Evolutionary conservation across 2,113 vertebrate genomes (phyloP).

Genomic region (Thinocorus orbignyianus): DNA sequence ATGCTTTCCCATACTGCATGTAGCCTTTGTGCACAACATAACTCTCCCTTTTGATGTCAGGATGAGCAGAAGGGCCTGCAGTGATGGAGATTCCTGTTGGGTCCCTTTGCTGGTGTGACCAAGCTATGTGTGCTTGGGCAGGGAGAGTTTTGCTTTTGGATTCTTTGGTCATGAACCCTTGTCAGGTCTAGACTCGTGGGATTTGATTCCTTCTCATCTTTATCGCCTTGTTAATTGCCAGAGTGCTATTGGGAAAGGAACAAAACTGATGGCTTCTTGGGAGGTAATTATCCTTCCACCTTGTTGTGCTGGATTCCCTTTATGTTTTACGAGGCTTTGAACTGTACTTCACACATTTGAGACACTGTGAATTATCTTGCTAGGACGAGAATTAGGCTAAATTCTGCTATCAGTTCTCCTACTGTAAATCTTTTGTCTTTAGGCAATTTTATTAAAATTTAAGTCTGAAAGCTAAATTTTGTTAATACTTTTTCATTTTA

Average conservation of each 20-base stretch:
- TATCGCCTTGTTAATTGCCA: neutral
- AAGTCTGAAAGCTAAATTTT: neutral
- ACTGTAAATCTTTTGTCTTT: neutral
- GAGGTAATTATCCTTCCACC: neutral
- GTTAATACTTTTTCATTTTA: neutral
- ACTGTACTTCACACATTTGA: neutral
- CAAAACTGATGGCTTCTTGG: neutral
- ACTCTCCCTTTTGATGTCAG: neutral
- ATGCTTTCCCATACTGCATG: rapidly evolving
- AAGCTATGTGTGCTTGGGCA: neutral
- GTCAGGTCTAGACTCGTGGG: neutral
- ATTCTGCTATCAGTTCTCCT: neutral
- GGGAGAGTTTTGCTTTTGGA: neutral
- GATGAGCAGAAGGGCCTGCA: neutral
- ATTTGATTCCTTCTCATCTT: neutral
- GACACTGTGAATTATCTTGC: neutral
- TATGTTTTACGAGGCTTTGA: neutral
- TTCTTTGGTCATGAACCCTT: neutral
- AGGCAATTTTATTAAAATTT: neutral
- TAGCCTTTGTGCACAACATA: neutral
- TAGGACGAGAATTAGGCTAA: neutral
- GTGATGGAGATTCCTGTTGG: neutral
- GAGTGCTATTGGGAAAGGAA: neutral
- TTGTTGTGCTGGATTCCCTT: neutral
- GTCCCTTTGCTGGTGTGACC: neutral